Evolutionary conservation across 2,113 vertebrate genomes (phyloP), one percentile per base, ranked within the genome.

Genomic region (Lethenteron camtschaticum): DNA sequence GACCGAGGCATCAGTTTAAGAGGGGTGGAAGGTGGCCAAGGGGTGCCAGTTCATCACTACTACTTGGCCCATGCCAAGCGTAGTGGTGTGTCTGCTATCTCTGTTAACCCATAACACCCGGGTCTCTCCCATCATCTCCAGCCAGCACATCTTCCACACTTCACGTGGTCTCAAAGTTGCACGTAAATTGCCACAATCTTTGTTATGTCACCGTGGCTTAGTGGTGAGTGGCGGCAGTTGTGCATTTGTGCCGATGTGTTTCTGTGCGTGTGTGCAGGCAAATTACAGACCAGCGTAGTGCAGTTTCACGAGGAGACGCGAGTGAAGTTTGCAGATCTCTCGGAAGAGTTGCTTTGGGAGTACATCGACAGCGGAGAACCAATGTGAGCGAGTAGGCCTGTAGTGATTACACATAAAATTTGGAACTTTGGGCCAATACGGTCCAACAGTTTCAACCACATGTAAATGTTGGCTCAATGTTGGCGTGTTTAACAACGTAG

Each of bases 281-380:
- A 79, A 14, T 71, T 75, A 20, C 79, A 86, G 56, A 82, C 80
- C 20, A 80, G 85, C 63, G 66, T 87, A 12, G 77, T 78, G 0
- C 80, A 83, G 66, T 97, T 97, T 81, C 82, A 83, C 24, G 92
- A 97, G 80, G 92, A 95, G 78, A 97, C 92, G 6, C 85, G 80
- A 75, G 90, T 97, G 71, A 87, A 82, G 75, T 97, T 97, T 84
- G 84, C 90, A 8, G 82, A 86, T 66, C 81, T 97, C n/a, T 95
- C 92, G 0, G 87, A 95, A 75, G 84, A 84, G 70, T 82, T 96
- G 73, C 80, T 97, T 1, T 88, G 88, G 90, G 90, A 96, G 1
- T 95, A 96, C 74, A 86, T 96, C 73, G 80, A 92, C 70, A 96
- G 90, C 0, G 92, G 92, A 69, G 92, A 96, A 75, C 90, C 90